These are phyloP conservation scores for Gnathonemus echidnorhynchus DNA, from an alignment of 2,113 vertebrate species.

Conservation along the genomic window DNA sequence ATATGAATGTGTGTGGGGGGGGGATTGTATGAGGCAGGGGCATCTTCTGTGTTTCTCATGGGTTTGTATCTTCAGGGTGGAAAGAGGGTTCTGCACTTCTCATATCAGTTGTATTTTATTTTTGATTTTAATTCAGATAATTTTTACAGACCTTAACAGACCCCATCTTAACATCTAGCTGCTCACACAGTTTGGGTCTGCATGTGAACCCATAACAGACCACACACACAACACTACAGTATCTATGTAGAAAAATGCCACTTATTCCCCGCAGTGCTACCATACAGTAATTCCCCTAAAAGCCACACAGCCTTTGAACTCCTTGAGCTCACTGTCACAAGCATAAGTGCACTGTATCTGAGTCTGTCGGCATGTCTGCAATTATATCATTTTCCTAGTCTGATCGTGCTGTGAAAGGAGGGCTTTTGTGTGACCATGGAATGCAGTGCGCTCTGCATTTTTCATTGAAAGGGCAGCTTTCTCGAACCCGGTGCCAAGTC, in stretches of 20 bases:
- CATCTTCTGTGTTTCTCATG: constrained; percentile 10
- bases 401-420: constrained; percentile 48
- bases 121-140: neutral
- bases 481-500: constrained; percentile 46
- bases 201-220: neutral
- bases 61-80: neutral
- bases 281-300: neutral
- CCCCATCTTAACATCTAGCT: neutral
- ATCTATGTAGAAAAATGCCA: neutral
- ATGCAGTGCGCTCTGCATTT: constrained; percentile 64
- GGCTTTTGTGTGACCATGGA: constrained; percentile 56
- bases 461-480: constrained; percentile 65
- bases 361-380: constrained; percentile 44
- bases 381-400: constrained; percentile 60
- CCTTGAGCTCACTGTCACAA: constrained; percentile 39
- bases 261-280: neutral
- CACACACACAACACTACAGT: constrained; percentile 8
- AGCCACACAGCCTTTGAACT: constrained; percentile 6
- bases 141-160: neutral
- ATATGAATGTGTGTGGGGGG: constrained; percentile 35
- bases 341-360: constrained; percentile 41
- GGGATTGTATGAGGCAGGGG: constrained; percentile 24
- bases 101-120: neutral
- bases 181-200: neutral
- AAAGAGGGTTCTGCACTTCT: neutral